These are phyloP conservation scores for Agrotis segetum DNA, from an alignment of 2,888 invertebrate species.

Conservation along the genomic window DNA sequence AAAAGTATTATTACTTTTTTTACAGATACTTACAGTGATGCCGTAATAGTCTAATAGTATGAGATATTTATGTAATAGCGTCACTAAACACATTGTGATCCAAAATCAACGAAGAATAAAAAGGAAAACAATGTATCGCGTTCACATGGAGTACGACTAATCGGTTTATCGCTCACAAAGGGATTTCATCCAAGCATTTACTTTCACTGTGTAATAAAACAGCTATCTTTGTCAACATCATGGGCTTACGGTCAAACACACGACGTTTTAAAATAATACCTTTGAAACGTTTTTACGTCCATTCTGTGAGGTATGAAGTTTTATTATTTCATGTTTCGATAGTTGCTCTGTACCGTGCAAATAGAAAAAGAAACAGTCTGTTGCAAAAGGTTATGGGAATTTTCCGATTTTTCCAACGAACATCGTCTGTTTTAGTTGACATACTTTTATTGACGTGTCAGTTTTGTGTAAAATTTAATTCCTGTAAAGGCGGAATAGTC, in stretches of 20 bases:
- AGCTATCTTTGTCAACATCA: slow-evolving; percentile 4
- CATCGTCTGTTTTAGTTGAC: neutral
- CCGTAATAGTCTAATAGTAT: too few species aligned
- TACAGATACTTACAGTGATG: too few species aligned
- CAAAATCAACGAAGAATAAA: neutral
- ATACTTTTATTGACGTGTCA: neutral
- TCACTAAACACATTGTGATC: neutral
- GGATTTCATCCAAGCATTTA: slow-evolving; percentile 10
- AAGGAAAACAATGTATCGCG: slow-evolving; percentile 25
- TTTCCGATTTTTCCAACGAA: neutral
- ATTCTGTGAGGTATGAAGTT: slow-evolving; percentile 1
- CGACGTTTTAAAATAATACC: neutral
- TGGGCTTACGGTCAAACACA: slow-evolving; percentile 17
- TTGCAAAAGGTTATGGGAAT: slow-evolving; percentile 1
- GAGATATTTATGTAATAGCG: neutral
- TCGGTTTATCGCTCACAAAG: slow-evolving; percentile 26
- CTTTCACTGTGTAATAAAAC: slow-evolving; percentile 17
- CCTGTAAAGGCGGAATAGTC: too few species aligned
- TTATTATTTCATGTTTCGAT: slow-evolving; percentile 8
- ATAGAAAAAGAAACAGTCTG: slow-evolving; percentile 10
- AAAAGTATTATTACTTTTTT: too few species aligned
- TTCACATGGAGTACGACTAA: slow-evolving; percentile 20
- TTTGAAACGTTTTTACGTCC: slow-evolving; percentile 6
- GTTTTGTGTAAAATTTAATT: neutral
- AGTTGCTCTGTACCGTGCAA: neutral